Percentiles rank a stretch among this genome's conserved stretches.
phyloP scores from a whole-genome alignment of 1,140 invertebrate genomes.

The Hyphantria cunea region DNA sequence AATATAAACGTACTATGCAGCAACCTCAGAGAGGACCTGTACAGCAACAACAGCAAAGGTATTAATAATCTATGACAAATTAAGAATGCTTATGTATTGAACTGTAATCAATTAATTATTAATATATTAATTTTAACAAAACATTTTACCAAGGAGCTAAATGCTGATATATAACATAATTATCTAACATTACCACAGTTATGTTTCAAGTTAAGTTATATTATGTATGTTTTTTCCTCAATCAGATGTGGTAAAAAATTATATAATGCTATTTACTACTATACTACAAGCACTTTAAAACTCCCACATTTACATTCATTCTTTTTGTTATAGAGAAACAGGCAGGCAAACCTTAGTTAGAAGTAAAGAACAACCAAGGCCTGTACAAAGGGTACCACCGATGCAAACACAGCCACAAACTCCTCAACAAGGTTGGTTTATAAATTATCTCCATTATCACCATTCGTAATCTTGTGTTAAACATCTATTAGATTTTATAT shows the following conservation, averaged over 20 bases:
- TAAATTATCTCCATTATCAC: background rate
- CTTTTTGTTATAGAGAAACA: slow-evolving; percentile 51
- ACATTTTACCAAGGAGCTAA: no score
- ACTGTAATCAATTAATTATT: no score
- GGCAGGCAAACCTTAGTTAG: slow-evolving; percentile 69
- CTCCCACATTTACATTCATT: background rate
- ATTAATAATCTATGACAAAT: background rate
- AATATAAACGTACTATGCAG: slow-evolving; percentile 66
- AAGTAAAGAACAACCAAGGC: slow-evolving; percentile 71
- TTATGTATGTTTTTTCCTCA: no score
- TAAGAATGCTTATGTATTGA: no score
- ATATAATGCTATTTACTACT: no score
- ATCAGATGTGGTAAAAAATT: no score
- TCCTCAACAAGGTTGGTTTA: slow-evolving; percentile 48
- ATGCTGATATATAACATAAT: no score
- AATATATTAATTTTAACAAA: no score
- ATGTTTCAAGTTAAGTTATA: no score
- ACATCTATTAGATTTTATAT: no score
- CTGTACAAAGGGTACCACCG: slow-evolving; percentile 69
- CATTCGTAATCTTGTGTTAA: background rate
- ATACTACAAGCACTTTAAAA: no score
- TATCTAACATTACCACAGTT: no score
- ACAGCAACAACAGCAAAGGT: slow-evolving; percentile 57
- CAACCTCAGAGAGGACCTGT: slow-evolving; percentile 45
- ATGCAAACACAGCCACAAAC: slow-evolving; percentile 67